These are phyloP conservation scores for Drosophila biarmipes DNA, from an alignment of 1,140 invertebrate species.

Conservation along the genomic window DNA sequence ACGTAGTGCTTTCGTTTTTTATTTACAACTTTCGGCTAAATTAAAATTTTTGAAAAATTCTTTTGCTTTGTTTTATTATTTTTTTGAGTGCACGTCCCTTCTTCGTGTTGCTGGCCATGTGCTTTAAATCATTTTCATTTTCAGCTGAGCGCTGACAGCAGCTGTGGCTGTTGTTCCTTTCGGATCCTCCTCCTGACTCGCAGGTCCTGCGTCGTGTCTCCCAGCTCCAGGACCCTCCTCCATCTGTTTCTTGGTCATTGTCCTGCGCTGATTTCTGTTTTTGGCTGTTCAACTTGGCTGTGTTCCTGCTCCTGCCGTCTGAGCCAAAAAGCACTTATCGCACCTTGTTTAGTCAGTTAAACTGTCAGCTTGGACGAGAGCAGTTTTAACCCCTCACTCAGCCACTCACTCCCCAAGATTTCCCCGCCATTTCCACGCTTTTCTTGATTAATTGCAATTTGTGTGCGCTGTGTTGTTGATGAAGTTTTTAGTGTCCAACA, in stretches of 20 bases:
- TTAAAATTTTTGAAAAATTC: no score
- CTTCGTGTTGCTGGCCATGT: slow-evolving; percentile 45
- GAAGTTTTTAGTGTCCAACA: slow-evolving; percentile 58
- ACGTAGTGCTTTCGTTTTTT: neutral
- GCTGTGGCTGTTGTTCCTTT: slow-evolving; percentile 48
- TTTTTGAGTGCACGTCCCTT: neutral
- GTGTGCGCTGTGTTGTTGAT: slow-evolving; percentile 49
- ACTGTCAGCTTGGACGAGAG: slow-evolving; percentile 64
- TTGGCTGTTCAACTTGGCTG: slow-evolving; percentile 52
- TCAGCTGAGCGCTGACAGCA: slow-evolving; percentile 63
- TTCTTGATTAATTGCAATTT: slow-evolving; percentile 79
- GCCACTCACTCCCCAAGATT: neutral
- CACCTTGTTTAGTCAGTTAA: slow-evolving; percentile 80
- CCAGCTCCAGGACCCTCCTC: slow-evolving; percentile 1
- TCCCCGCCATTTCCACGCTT: neutral
- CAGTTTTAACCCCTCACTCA: slow-evolving; percentile 40
- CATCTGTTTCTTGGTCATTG: slow-evolving; percentile 63
- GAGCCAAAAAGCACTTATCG: slow-evolving; percentile 70
- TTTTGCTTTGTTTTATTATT: neutral
- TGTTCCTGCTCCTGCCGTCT: slow-evolving; percentile 23
- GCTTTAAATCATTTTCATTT: slow-evolving; percentile 83
- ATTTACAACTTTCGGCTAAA: neutral
- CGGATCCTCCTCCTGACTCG: slow-evolving; percentile 17
- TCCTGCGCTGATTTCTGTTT: slow-evolving; percentile 76
- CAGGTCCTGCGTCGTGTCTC: slow-evolving; percentile 5